These are phyloP conservation scores for Cavia aperea DNA, from an alignment of 2,113 vertebrate species.

Conservation along the genomic window DNA sequence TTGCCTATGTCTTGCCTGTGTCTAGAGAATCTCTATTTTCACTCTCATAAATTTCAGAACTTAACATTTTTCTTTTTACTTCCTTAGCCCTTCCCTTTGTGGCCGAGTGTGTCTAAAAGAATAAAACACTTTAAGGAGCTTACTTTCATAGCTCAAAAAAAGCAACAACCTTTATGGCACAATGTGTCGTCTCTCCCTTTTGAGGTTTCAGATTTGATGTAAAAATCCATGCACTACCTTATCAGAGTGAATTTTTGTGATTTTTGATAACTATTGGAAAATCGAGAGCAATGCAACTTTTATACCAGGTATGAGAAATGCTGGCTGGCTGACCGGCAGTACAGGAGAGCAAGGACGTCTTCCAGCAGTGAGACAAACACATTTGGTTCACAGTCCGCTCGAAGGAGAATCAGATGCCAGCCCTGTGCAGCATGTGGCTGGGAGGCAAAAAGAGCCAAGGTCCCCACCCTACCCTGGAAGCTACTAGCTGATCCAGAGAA, in stretches of 20 bases:
- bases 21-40: not conserved
- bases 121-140: not conserved
- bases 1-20: not conserved
- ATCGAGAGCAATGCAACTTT: not conserved
- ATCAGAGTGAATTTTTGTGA: slow-evolving; percentile 3
- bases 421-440: too few relatives aligned
- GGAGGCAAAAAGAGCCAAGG: too few relatives aligned
- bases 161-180: not conserved
- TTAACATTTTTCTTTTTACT: not conserved
- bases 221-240: not conserved
- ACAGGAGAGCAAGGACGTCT: not conserved
- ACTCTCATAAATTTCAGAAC: slow-evolving; percentile 3
- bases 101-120: not conserved
- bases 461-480: too few relatives aligned
- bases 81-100: not conserved
- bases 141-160: not conserved
- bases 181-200: not conserved
- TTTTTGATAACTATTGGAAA: slow-evolving; percentile 19
- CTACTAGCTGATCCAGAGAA: too few relatives aligned
- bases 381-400: not conserved
- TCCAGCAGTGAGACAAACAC: not conserved
- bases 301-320: not conserved
- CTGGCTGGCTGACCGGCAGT: not conserved
- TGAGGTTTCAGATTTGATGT: not conserved
- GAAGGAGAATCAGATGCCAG: too few relatives aligned